A percentile compares a stretch with the other conserved stretches of the same genome.
Evolutionary conservation across 2,113 vertebrate species (phyloP).

Genomic region (Microcebus murinus): DNA sequence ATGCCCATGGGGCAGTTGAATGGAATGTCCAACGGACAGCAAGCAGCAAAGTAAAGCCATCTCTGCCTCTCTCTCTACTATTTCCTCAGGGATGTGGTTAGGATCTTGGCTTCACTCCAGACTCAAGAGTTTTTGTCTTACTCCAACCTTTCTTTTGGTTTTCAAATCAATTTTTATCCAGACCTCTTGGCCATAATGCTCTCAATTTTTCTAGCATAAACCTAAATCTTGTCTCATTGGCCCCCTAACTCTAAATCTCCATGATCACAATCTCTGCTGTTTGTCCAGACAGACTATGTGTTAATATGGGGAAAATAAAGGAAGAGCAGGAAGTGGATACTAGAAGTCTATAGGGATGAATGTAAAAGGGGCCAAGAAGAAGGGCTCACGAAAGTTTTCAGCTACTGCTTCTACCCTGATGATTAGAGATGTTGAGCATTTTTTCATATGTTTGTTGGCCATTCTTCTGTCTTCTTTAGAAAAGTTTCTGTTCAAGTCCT

Average conservation of each 20-base stretch:
- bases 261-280: background rate
- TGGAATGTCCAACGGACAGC: constrained; percentile 73
- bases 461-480: too few relatives aligned
- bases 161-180: background rate
- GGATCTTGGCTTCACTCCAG: background rate
- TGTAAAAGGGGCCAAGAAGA: background rate
- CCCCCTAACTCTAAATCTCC: background rate
- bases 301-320: background rate
- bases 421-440: too few relatives aligned
- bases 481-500: too few relatives aligned
- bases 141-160: background rate
- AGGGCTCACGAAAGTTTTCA: background rate
- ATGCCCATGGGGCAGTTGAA: constrained; percentile 72
- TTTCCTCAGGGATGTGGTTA: background rate
- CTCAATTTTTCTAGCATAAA: background rate
- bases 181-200: background rate
- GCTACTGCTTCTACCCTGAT: background rate
- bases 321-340: background rate
- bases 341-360: background rate
- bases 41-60: background rate
- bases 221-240: background rate
- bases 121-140: background rate
- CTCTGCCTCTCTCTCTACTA: background rate
- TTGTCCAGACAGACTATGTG: background rate
- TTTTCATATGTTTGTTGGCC: too few relatives aligned